These are phyloP conservation scores for Myotis brandtii DNA, from an alignment of 2,113 vertebrate species.

Conservation along the genomic window DNA sequence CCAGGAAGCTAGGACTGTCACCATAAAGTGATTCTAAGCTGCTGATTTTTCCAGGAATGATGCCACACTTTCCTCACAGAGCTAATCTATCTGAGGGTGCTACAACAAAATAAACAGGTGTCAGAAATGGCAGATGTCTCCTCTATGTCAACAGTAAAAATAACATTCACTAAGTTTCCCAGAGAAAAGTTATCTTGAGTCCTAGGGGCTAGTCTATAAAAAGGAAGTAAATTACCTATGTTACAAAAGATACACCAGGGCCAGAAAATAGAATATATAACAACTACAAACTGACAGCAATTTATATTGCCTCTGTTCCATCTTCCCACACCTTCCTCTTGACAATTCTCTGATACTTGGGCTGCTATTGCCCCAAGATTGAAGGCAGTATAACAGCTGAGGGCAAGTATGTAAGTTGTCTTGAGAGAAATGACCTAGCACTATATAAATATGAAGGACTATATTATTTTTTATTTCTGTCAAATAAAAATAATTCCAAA, in stretches of 20 bases:
- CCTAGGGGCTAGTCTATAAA: slow-evolving; percentile 3
- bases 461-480: slow-evolving; percentile 51
- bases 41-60: slow-evolving; percentile 49
- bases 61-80: neutral
- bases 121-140: slow-evolving; percentile 37
- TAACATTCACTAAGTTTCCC: slow-evolving; percentile 10
- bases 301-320: neutral
- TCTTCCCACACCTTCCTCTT: neutral
- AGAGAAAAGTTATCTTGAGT: slow-evolving; percentile 36
- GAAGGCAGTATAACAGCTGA: slow-evolving; percentile 16
- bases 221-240: neutral
- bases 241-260: neutral
- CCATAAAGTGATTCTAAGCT: slow-evolving; percentile 33
- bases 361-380: neutral
- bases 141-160: slow-evolving; percentile 43
- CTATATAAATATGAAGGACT: slow-evolving; percentile 1
- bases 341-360: slow-evolving; percentile 7
- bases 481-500: slow-evolving; percentile 42
- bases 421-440: slow-evolving; percentile 6
- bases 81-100: slow-evolving; percentile 25
- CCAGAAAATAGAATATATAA: slow-evolving; percentile 18
- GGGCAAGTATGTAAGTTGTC: neutral
- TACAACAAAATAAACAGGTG: slow-evolving; percentile 59
- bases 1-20: slow-evolving; percentile 13
- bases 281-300: neutral